These are phyloP conservation scores for Rhegmatorhina hoffmannsi DNA, from an alignment of 2,113 vertebrate genomes.

Conservation along the genomic window DNA sequence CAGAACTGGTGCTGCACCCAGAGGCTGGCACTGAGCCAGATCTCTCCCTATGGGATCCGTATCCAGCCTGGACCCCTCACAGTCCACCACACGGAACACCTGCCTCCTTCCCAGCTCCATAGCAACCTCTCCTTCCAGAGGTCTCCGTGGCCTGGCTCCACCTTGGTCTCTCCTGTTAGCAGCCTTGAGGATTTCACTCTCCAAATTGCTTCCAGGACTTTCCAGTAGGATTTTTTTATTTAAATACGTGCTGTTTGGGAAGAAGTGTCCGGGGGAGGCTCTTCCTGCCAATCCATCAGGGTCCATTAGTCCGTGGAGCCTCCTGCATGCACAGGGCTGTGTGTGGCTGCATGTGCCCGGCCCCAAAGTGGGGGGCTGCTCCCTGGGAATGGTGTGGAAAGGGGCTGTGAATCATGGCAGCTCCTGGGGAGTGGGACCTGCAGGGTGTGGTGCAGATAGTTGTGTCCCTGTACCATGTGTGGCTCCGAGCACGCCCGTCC, in stretches of 20 bases:
- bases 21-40: not conserved
- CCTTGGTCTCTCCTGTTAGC: not conserved
- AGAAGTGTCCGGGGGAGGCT: not conserved
- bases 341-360: accelerated
- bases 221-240: not conserved
- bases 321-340: accelerated
- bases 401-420: accelerated
- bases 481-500: not conserved
- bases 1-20: slow-evolving; percentile 48
- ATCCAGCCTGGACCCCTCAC: not conserved
- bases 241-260: not conserved
- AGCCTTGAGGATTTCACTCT: not conserved
- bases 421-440: accelerated
- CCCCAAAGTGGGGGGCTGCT: not conserved
- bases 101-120: not conserved
- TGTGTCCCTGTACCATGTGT: not conserved
- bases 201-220: slow-evolving; percentile 9
- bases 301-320: not conserved
- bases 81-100: not conserved
- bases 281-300: not conserved
- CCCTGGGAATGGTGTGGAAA: not conserved
- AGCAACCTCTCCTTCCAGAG: not conserved
- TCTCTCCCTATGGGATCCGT: not conserved
- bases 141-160: not conserved
- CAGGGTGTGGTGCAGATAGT: not conserved